Evolutionary conservation across 2,113 vertebrate genomes (phyloP).

Genomic region (Saccopteryx bilineata): DNA sequence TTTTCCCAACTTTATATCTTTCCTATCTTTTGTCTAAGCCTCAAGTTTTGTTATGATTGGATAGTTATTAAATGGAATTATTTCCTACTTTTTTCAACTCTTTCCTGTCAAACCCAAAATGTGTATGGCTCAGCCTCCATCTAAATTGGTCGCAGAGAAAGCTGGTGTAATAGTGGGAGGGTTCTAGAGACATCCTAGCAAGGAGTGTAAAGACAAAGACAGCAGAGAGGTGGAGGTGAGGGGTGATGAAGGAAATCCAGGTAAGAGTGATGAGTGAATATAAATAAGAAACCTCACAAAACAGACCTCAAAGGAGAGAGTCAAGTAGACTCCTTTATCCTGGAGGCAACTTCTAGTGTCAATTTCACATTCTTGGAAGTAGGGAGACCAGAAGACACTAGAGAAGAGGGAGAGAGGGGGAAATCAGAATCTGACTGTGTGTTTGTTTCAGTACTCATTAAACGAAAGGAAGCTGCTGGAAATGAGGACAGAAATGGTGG

Average conservation of each 20-base stretch:
- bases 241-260: not conserved
- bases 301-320: not conserved
- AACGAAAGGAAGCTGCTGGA: constrained; percentile 94
- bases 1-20: not conserved
- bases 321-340: not conserved
- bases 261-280: not conserved
- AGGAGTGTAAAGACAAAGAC: not conserved
- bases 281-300: not conserved
- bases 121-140: not conserved
- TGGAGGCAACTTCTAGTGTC: not conserved
- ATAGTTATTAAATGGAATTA: not conserved
- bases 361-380: not conserved
- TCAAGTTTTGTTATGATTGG: not conserved
- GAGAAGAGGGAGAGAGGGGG: not conserved
- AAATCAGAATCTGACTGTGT: constrained; percentile 46
- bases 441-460: constrained; percentile 90
- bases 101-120: not conserved
- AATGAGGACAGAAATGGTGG: constrained; percentile 93
- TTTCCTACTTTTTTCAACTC: not conserved
- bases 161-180: not conserved
- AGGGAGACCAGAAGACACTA: not conserved
- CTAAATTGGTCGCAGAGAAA: not conserved
- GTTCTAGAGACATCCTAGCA: not conserved
- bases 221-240: not conserved
- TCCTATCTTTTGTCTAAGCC: not conserved